These are phyloP conservation scores for Desoria tigrina DNA, from an alignment of 2,888 invertebrate genomes.

Conservation along the genomic window DNA sequence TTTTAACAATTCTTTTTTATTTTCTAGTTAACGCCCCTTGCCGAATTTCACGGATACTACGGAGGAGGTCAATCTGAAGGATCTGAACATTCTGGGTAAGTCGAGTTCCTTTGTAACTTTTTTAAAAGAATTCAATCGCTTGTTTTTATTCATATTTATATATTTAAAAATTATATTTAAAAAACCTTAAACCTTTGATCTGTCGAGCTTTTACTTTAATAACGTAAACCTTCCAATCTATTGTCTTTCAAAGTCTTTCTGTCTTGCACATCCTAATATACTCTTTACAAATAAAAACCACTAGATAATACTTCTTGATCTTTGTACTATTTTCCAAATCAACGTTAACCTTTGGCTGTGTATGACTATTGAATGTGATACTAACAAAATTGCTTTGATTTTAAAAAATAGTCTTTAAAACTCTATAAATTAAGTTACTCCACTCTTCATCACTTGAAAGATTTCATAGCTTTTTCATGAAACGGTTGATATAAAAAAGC, in stretches of 20 bases:
- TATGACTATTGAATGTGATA: too few relatives aligned
- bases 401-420: too few relatives aligned
- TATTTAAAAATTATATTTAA: not conserved
- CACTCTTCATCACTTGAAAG: too few relatives aligned
- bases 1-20: not conserved
- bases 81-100: slow-evolving; percentile 65
- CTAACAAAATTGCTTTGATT: too few relatives aligned
- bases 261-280: not conserved
- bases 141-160: not conserved
- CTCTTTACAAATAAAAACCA: too few relatives aligned
- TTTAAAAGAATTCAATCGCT: not conserved
- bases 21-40: slow-evolving; percentile 67
- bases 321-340: too few relatives aligned
- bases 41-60: slow-evolving; percentile 79
- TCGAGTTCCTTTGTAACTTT: slow-evolving; percentile 3
- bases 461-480: not conserved
- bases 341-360: too few relatives aligned
- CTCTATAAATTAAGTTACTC: too few relatives aligned
- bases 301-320: too few relatives aligned
- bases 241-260: not conserved
- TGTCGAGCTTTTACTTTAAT: not conserved
- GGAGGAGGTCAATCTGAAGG: slow-evolving; percentile 55
- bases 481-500: not conserved
- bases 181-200: too few relatives aligned
- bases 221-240: not conserved